Base-by-base conservation (phyloP, 2,888 invertebrate genomes). In the Apamea monoglypha region DNA sequence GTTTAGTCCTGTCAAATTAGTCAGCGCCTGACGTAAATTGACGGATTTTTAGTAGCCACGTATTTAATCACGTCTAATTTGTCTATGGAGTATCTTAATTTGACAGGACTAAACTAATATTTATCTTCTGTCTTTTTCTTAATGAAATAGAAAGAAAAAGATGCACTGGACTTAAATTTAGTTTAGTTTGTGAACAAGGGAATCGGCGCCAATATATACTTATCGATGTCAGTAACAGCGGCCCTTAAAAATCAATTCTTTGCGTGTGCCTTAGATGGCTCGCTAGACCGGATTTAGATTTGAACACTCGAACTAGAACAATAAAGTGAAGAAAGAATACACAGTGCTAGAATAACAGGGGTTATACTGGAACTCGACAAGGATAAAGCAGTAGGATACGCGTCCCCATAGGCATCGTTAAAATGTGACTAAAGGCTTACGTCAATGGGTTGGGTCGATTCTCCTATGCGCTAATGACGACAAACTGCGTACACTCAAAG, bases 371-470 rank as follows among this genome's bases (percentile, higher is more conserved):
- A 44, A 29, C 16, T 77, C 7, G 14, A 16, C 25, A 56, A 36
- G 61, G 53, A 53, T 83, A 10, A n/a, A 1, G 25, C 56, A 53
- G 14, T 29, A 68, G 10, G 18, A 59, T 18, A 18, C 18, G 3
- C 36, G 29, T 36, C 16, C 59, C 32, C 80, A 68, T 44, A 59
- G 44, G 59, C 8, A 25, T 80, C 32, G 21, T 44, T 82, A 29
- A 32, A 66, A 36, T 50, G 47, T 66, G 76, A 68, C 59, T 68
- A 53, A 68, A 61, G 61, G 78, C 68, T 78, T 61, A 68, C 53
- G 53, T 78, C 80, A 61, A 83, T 36, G 44, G 78, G 78, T 36
- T 59, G 44, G 84, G 44, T 61, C 44, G 44, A 83, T 80, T 78
- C 36, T 44, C 21, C 61, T 61, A 78, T 78, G 36, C 61, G 36